Conservation (phyloP, 2,888 invertebrate genomes). For the Morpho helenor region DNA sequence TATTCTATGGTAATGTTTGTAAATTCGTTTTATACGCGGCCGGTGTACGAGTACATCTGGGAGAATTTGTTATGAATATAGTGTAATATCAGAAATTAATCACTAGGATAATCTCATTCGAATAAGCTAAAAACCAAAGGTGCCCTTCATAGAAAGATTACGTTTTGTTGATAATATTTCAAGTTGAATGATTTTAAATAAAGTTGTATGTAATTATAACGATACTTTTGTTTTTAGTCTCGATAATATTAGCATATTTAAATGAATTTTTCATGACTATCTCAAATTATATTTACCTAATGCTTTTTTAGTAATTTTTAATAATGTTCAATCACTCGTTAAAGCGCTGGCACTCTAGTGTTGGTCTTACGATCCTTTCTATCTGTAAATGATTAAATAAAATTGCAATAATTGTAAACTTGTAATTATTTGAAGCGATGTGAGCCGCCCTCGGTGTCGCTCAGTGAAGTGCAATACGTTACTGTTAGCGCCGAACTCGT, state of each 20-base stretch:
- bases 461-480: slow-evolving; percentile 45
- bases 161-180: slow-evolving; percentile 78
- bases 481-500: slow-evolving; percentile 42
- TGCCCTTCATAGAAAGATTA: slow-evolving; percentile 85
- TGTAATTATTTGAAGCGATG: slow-evolving; percentile 34
- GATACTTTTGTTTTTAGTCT: slow-evolving; percentile 73
- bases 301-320: slow-evolving; percentile 73
- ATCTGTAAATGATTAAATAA: slow-evolving; percentile 49
- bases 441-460: slow-evolving; percentile 44
- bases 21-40: slow-evolving; percentile 66
- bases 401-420: slow-evolving; percentile 50
- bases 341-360: slow-evolving; percentile 77
- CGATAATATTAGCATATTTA: slow-evolving; percentile 73
- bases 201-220: slow-evolving; percentile 74
- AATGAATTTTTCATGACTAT: slow-evolving; percentile 74
- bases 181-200: slow-evolving; percentile 75
- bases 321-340: slow-evolving; percentile 76
- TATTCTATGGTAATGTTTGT: slow-evolving; percentile 60
- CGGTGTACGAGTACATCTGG: slow-evolving; percentile 61
- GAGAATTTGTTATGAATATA: slow-evolving; percentile 72
- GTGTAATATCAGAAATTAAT: slow-evolving; percentile 74
- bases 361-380: slow-evolving; percentile 70
- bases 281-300: slow-evolving; percentile 78
- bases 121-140: slow-evolving; percentile 92
- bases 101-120: slow-evolving; percentile 78